phyloP scores from a whole-genome alignment of 2,113 vertebrate species.

The Myocastor coypus region DNA sequence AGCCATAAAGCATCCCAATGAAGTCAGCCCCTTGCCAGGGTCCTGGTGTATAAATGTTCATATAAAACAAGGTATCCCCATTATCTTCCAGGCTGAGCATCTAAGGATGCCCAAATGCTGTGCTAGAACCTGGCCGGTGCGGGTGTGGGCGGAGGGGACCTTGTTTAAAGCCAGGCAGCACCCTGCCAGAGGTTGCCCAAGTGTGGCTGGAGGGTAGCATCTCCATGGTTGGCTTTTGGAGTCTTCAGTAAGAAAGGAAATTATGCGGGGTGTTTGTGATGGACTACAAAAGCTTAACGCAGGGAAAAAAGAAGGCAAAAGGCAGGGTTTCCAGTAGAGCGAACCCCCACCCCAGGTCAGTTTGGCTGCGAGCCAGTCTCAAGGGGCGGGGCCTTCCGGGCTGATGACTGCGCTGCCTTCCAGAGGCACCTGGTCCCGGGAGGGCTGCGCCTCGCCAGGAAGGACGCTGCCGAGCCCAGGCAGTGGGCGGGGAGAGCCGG shows the following conservation, averaged over 20 bases:
- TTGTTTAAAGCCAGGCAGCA: background rate
- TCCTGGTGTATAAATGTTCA: conserved; percentile 79
- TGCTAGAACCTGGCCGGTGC: background rate
- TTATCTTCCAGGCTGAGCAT: conserved; percentile 72
- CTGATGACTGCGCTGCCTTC: conserved; percentile 31
- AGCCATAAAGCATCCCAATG: conserved; percentile 80
- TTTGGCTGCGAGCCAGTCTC: background rate
- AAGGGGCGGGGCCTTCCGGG: background rate
- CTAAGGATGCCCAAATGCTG: conserved; percentile 71
- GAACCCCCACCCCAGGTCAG: background rate
- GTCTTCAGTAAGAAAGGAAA: background rate
- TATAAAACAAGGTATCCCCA: conserved; percentile 68
- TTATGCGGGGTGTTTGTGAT: background rate
- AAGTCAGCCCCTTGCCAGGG: conserved; percentile 61
- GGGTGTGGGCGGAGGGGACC: background rate
- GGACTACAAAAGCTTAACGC: background rate
- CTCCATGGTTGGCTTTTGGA: background rate
- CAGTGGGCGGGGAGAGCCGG: background rate
- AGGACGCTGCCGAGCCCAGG: conserved; percentile 11
- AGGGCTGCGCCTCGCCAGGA: rapidly evolving
- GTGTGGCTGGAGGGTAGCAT: background rate
- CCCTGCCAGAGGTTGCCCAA: background rate
- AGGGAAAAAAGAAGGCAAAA: background rate
- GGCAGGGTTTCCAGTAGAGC: background rate
- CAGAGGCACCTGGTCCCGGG: conserved; percentile 26